Base-by-base conservation (phyloP, 2,113 vertebrate genomes). In the Erpornis zantholeuca region DNA sequence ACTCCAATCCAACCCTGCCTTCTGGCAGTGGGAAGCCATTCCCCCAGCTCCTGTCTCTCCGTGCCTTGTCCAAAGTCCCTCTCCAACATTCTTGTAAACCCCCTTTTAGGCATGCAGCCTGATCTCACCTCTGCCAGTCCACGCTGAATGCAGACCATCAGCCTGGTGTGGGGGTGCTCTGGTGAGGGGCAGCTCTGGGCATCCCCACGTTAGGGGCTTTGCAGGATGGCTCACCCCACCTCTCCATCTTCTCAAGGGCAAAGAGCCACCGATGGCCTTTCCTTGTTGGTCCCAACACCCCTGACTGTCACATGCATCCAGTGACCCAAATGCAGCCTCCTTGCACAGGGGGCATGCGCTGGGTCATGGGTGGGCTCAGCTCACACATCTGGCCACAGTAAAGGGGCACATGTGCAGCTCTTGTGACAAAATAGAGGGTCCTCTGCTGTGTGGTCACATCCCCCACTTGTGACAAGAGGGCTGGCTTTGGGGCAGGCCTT, bases 341-440 rank as follows among this genome's bases (percentile, higher is more conserved):
- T 35, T 31, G 75, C 31, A 18, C 0, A 1, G 42, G 19, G 47
- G n/a, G 15, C 22, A 68, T 12, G 23, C 0, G 0, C 10, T 57
- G 25, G 31, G 24, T 24, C 6, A 4, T 25, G 69, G n/a, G 38
- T 44, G 68, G 45, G n/a, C 50, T 89, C 69, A 87, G 64, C 16
- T 45, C 38, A 45, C 35, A 52, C 1, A 2, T 28, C 33, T 29
- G 15, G n/a, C 52, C 28, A 5, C 6, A 70, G 21, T 9, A 9
- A 47, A 66, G 57, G 9, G 33, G 53, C 31, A 54, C 5, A 24
- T 5, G 23, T 23, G 42, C 27, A 73, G 45, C 40, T 77, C 16
- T 49, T 0, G 0, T 27, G 49, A 35, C 45, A 45, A 61, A 72
- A 61, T 0, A 69, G 24, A 63, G 10, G 3, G 0, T 77, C 22